These are phyloP conservation scores for Neogale vison DNA, from an alignment of 2,113 vertebrate genomes.

Conservation along the genomic window DNA sequence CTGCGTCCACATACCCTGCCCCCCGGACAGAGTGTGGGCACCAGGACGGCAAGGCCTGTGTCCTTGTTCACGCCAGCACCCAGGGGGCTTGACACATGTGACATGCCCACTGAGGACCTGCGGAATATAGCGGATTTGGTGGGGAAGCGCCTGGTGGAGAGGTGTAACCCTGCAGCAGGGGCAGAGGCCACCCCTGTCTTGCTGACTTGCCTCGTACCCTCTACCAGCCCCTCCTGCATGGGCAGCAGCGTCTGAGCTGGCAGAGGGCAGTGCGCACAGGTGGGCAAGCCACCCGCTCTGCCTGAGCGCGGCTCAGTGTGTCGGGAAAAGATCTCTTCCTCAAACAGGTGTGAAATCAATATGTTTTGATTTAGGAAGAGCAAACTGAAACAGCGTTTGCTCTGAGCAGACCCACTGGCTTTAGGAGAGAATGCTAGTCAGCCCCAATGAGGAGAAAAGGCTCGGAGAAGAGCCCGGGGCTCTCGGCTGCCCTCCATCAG, in stretches of 20 bases:
- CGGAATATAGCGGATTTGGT: neutral
- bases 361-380: neutral
- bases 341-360: neutral
- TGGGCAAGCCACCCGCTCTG: too few relatives aligned
- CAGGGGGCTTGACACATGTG: neutral
- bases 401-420: neutral
- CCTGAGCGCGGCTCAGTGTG: neutral
- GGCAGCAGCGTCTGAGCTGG: neutral
- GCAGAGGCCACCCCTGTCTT: neutral
- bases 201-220: too few relatives aligned
- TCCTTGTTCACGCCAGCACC: neutral
- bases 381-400: neutral
- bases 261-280: rapidly evolving
- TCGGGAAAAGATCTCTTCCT: neutral
- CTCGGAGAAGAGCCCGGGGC: neutral
- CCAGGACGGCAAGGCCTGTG: neutral
- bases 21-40: neutral
- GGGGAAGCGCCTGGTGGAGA: neutral
- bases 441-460: too few relatives aligned
- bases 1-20: neutral
- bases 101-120: rapidly evolving
- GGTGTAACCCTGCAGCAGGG: neutral
- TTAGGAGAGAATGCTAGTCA: neutral
- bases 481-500: neutral
- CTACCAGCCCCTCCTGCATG: neutral